These are phyloP conservation scores for Maniola jurtina DNA, from an alignment of 1,140 invertebrate species.

Conservation along the genomic window DNA sequence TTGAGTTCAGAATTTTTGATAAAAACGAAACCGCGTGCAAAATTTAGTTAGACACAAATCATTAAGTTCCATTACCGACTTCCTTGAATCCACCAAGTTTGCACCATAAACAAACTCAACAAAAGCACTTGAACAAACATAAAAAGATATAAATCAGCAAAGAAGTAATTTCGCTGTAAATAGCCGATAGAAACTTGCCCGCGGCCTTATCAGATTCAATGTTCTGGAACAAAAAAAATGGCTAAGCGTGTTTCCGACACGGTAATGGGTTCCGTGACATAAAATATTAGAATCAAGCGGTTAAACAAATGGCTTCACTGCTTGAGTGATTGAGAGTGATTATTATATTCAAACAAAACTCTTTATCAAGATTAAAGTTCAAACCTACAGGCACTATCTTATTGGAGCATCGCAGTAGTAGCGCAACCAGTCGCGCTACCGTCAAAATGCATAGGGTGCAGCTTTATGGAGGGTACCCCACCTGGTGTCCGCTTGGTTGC, in stretches of 20 bases:
- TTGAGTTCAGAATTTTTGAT: neutral
- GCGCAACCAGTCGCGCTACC: too few relatives aligned
- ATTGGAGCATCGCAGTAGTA: too few relatives aligned
- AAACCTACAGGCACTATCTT: too few relatives aligned
- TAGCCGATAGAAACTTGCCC: constrained; percentile 25
- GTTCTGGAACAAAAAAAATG: constrained; percentile 22
- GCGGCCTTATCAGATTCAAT: constrained; percentile 21
- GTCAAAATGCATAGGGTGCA: too few relatives aligned
- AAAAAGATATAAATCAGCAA: constrained; percentile 12
- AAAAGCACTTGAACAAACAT: constrained; percentile 12
- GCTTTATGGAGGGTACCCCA: too few relatives aligned
- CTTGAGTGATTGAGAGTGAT: too few relatives aligned
- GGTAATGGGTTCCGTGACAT: neutral
- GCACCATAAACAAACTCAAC: constrained; percentile 1
- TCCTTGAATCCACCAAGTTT: constrained; percentile 3
- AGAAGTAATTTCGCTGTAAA: constrained; percentile 25
- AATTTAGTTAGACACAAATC: neutral
- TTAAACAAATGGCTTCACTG: too few relatives aligned
- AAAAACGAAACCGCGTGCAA: neutral
- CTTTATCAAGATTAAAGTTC: too few relatives aligned
- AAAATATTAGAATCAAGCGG: neutral
- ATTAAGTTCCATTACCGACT: constrained; percentile 2
- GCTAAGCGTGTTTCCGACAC: neutral
- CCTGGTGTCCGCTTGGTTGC: too few relatives aligned
- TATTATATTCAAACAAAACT: too few relatives aligned